phyloP scores from a whole-genome alignment of 2,113 vertebrate genomes.

The Pipra filicauda region DNA sequence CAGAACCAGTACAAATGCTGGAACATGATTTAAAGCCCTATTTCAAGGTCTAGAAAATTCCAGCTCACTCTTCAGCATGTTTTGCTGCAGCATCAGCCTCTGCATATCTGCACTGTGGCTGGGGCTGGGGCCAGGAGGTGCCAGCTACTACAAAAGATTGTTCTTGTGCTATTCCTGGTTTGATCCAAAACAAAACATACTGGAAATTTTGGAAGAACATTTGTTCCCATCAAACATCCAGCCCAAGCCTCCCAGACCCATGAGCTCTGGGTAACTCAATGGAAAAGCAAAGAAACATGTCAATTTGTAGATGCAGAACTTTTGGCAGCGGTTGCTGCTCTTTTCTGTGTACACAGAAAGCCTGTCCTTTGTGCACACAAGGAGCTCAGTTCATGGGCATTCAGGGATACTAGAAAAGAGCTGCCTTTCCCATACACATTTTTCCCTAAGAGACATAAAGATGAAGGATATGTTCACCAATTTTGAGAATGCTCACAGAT shows the following conservation, averaged over 20 bases:
- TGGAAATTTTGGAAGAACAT: conserved; percentile 41
- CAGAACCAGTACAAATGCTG: background rate
- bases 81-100: conserved; percentile 11
- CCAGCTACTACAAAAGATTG: conserved; percentile 18
- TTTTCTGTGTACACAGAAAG: background rate
- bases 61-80: background rate
- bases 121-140: conserved; percentile 9
- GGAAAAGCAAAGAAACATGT: background rate
- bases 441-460: background rate
- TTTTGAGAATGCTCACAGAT: background rate
- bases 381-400: background rate
- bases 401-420: background rate
- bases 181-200: conserved; percentile 15
- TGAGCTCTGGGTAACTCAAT: background rate
- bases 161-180: conserved; percentile 9
- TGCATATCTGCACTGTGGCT: background rate
- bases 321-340: background rate
- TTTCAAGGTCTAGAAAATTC: conserved; percentile 11
- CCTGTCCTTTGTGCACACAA: background rate
- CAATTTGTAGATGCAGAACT: background rate
- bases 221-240: background rate
- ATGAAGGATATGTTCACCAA: fast-evolving
- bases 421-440: background rate
- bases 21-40: background rate
- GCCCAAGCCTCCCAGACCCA: background rate